These are phyloP conservation scores for Myotis planiceps DNA, from an alignment of 2,797 vertebrate genomes.

Conservation along the genomic window DNA sequence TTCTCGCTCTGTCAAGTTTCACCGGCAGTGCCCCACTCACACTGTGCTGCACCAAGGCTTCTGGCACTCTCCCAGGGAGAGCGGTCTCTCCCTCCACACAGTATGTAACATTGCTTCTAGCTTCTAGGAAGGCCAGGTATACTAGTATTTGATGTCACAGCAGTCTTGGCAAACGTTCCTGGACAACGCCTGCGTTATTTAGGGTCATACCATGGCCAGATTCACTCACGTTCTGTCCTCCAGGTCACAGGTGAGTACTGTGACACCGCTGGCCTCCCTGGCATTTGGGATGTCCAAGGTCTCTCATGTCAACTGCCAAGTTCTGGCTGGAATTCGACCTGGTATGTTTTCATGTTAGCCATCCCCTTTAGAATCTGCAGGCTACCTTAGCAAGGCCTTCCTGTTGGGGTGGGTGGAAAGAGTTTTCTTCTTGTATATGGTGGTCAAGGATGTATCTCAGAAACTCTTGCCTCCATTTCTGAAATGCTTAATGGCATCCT, in stretches of 20 bases:
- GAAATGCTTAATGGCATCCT: background rate
- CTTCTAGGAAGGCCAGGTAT: background rate
- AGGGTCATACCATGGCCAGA: background rate
- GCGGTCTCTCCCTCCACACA: accelerated
- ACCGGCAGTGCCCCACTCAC: background rate
- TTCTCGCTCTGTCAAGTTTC: background rate
- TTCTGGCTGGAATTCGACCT: background rate
- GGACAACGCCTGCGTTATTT: background rate
- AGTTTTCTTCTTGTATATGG: background rate
- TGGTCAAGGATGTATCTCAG: background rate
- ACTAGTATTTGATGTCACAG: background rate
- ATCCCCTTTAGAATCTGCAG: background rate
- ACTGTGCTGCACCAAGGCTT: background rate
- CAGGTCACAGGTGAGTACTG: background rate
- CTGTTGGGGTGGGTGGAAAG: background rate
- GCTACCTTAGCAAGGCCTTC: background rate
- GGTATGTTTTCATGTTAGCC: background rate
- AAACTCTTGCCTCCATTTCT: background rate
- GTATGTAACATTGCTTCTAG: background rate
- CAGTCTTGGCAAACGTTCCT: background rate
- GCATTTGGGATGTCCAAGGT: background rate
- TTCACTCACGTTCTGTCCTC: background rate
- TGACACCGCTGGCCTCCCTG: background rate
- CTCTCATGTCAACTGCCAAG: background rate
- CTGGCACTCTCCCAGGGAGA: background rate